Percentiles rank a stretch among this genome's conserved stretches.
Evolutionary conservation across 2,113 vertebrate species (phyloP).

Genomic region (Petrocephalus microphthalmus): DNA sequence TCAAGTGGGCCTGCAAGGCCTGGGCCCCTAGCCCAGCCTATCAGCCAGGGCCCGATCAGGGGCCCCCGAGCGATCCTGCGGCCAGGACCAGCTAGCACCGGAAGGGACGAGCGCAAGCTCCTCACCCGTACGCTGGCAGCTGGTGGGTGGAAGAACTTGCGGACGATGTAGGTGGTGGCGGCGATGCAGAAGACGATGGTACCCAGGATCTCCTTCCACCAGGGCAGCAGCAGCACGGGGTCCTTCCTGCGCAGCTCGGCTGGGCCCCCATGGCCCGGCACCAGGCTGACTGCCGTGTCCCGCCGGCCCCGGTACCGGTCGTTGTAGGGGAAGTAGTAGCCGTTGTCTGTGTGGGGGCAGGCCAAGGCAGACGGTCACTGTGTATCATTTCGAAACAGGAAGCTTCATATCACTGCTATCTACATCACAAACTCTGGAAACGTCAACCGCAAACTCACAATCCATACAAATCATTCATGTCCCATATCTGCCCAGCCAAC

Average conservation of each 20-base stretch:
- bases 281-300: slow-evolving; percentile 71
- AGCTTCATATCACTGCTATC: background rate
- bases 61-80: background rate
- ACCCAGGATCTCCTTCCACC: slow-evolving; percentile 96
- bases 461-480: background rate
- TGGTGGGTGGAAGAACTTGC: slow-evolving; percentile 86
- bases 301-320: slow-evolving; percentile 76
- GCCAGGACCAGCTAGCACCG: background rate
- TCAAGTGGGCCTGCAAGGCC: background rate
- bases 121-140: slow-evolving; percentile 69
- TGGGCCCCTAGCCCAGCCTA: background rate
- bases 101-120: background rate
- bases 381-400: background rate
- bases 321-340: slow-evolving; percentile 86
- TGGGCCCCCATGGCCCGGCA: slow-evolving; percentile 55
- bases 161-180: slow-evolving; percentile 87
- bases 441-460: background rate
- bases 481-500: background rate
- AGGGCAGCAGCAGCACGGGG: slow-evolving; percentile 84
- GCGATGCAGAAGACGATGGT: slow-evolving; percentile 92
- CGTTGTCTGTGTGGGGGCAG: slow-evolving; percentile 70
- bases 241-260: slow-evolving; percentile 75
- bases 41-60: background rate
- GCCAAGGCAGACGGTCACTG: background rate
- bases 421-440: background rate